phyloP scores from a whole-genome alignment of 2,888 invertebrate genomes.

The Miltochrista miniata region DNA sequence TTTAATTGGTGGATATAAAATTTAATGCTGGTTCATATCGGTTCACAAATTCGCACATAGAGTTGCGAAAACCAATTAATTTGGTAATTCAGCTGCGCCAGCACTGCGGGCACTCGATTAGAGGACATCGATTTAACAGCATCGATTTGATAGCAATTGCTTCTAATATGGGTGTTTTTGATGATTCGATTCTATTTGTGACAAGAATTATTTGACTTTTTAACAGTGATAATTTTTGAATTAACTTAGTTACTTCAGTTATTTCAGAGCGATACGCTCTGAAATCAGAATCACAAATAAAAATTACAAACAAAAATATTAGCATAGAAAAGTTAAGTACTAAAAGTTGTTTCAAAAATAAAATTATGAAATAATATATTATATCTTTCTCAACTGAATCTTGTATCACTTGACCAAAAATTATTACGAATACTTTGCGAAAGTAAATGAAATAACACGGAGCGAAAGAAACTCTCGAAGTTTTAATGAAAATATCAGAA shows the following conservation, averaged over 20 bases:
- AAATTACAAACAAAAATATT: no score
- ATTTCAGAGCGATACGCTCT: no score
- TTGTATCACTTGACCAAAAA: neutral
- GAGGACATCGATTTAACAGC: constrained; percentile 1
- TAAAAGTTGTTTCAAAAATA: no score
- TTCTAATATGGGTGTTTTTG: neutral
- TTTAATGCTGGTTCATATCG: constrained; percentile 12
- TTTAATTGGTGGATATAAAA: constrained; percentile 4
- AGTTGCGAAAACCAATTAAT: constrained; percentile 23
- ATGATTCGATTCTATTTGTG: no score
- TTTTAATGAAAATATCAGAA: constrained; percentile 56
- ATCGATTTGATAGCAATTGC: constrained; percentile 2
- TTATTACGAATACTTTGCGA: constrained; percentile 16
- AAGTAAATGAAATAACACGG: constrained; percentile 31
- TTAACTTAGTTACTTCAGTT: no score
- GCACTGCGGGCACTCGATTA: constrained; percentile 6
- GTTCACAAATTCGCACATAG: constrained; percentile 29
- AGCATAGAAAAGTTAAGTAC: no score
- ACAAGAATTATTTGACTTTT: no score
- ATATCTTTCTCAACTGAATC: no score
- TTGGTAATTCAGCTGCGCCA: constrained; percentile 16
- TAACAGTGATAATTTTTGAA: no score
- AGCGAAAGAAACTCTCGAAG: constrained; percentile 21
- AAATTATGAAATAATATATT: no score
- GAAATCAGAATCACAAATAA: no score